phyloP scores from a whole-genome alignment of 2,797 vertebrate species.

The Enteromius unitaeniatus region DNA sequence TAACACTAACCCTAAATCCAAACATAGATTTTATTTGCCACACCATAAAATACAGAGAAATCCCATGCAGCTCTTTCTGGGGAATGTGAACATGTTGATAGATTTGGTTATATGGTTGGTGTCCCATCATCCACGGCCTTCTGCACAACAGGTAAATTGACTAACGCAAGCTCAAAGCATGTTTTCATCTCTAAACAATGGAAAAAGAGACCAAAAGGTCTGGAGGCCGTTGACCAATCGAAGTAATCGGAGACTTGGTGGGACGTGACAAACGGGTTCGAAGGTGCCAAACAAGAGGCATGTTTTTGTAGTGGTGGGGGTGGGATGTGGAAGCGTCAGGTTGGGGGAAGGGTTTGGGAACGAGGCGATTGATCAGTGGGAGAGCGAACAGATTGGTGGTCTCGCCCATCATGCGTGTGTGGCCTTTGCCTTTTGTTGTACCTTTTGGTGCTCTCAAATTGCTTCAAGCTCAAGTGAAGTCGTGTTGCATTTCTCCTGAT shows the following conservation, averaged over 20 bases:
- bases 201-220: slow-evolving; percentile 28
- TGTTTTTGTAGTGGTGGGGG: slow-evolving; percentile 37
- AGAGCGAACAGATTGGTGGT: slow-evolving; percentile 29
- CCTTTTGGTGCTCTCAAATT: slow-evolving; percentile 1
- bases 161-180: slow-evolving; percentile 39
- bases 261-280: slow-evolving; percentile 39
- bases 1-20: not conserved
- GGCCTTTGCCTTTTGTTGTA: slow-evolving; percentile 19
- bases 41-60: slow-evolving; percentile 14
- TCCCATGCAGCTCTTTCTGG: slow-evolving; percentile 13
- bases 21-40: slow-evolving; percentile 39
- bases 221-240: slow-evolving; percentile 32
- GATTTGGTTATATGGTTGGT: not conserved
- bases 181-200: slow-evolving; percentile 28
- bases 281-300: slow-evolving; percentile 45
- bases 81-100: slow-evolving; percentile 15
- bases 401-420: slow-evolving; percentile 3
- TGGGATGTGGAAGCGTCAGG: slow-evolving; percentile 35
- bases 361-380: slow-evolving; percentile 54
- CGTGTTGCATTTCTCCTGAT: not conserved
- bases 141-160: slow-evolving; percentile 22
- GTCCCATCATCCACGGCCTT: not conserved
- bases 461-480: not conserved
- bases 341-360: slow-evolving; percentile 55
- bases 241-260: slow-evolving; percentile 23